These are phyloP conservation scores for Therioaphis trifolii DNA, from an alignment of 2,888 invertebrate genomes.

Conservation along the genomic window DNA sequence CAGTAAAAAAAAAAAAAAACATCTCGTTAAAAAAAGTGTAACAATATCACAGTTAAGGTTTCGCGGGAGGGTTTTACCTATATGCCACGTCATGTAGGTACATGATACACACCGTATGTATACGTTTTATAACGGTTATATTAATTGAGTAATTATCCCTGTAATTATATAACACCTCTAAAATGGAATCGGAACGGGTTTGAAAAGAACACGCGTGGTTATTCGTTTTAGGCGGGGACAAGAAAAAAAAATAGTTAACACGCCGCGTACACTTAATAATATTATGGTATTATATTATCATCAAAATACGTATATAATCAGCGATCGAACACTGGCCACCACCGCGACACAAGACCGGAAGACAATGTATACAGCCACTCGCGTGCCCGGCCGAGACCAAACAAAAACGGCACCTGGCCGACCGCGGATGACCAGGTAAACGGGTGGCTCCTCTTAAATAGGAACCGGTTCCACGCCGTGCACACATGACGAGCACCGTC, in stretches of 20 bases:
- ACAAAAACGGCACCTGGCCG: conserved; percentile 43
- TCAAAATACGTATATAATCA: neutral
- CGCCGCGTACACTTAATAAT: too few relatives aligned
- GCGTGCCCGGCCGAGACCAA: neutral
- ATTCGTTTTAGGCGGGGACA: neutral
- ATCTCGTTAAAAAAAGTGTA: too few relatives aligned
- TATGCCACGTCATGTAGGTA: too few relatives aligned
- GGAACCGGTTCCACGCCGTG: conserved; percentile 46
- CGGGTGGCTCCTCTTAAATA: conserved; percentile 29
- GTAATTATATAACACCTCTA: too few relatives aligned
- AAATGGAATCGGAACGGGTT: neutral
- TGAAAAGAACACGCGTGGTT: neutral
- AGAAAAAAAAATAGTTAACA: neutral
- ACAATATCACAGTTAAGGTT: too few relatives aligned
- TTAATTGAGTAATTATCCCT: too few relatives aligned
- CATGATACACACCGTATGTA: too few relatives aligned
- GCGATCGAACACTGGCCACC: neutral
- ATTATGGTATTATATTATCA: too few relatives aligned
- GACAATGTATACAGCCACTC: conserved; percentile 14
- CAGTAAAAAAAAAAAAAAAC: too few relatives aligned
- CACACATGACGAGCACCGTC: neutral
- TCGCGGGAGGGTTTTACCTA: too few relatives aligned
- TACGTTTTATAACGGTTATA: too few relatives aligned
- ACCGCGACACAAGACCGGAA: conserved; percentile 26
- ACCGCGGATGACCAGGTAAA: conserved; percentile 10